Base-by-base conservation (phyloP, 2,797 vertebrate species). In the Anguilla pacifica region DNA sequence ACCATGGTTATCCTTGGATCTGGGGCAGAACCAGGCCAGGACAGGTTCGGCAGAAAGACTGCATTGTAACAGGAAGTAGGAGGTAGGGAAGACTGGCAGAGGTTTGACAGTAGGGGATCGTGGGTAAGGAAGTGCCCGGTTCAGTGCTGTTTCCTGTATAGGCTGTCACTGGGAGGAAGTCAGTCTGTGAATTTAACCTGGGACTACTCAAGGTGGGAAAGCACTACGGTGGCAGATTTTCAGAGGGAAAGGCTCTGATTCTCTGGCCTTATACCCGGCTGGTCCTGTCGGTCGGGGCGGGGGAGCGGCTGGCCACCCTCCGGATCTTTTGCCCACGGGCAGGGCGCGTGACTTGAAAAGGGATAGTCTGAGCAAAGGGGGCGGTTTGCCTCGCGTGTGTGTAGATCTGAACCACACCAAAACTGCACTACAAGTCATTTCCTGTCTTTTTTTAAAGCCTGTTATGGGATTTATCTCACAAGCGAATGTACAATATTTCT, bases 401-500 rank as follows among this genome's bases (percentile, higher is more conserved):
- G 17, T 64, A 28, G 67, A n/a, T 72, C 74, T 43, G 15, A 79
- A 46, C 22, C 43, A 49, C 79, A 82, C 79, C 79, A n/a, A 82
- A 82, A 25, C 25, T 82, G 43, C 79, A 82, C 43, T 51, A 82
- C 77, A 49, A 81, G 15, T 77, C 31, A 39, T 46, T 79, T 22
- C 17, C 35, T 6, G 46, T 79, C 39, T 46, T 79, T 46, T 79
- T 79, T 70, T 43, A 43, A 79, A 17, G 74, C 39, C 22, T 15
- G 19, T 19, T 22, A 79, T 22, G 39, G 79, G 46, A 10, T 51
- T n/a, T 49, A 82, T 82, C 43, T 82, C 79, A n/a, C 9, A 49
- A 25, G 19, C 22, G 79, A 82, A 82, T n/a, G 46, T 82, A 82
- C 4, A 77, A 35, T 49, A 81, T 49, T 82, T 51, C 79, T 79